Base-by-base conservation (phyloP, 2,113 vertebrate species). In the Fregetta grallaria region DNA sequence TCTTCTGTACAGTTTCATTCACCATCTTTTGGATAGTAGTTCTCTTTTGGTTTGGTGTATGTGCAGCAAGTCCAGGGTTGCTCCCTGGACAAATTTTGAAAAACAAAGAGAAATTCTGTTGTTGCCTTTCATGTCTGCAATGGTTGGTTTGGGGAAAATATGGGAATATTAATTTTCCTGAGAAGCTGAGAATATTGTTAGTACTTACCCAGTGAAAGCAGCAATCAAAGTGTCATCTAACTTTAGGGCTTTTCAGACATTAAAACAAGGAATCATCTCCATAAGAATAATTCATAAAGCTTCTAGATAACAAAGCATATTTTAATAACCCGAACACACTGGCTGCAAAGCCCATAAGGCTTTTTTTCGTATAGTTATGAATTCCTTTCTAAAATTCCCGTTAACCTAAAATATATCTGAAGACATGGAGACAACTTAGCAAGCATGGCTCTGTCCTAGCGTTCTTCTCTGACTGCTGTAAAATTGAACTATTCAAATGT, bases 241-340 rank as follows among this genome's bases (percentile, higher is more conserved):
- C 87, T 94, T 86, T 18, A 62, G 79, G 92, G 77, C 30, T 91
- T 93, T 89, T 80, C 77, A 92, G 74, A 47, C 90, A 72, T 65
- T 87, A 74, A 80, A 88, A 83, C 11, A 10, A 61, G 49, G 91
- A 94, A 83, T 90, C 34, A 44, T 94, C 71, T 94, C 78, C 61
- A 70, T 47, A 44, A 94, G 67, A 90, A 85, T 95, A 86, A 96
- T 92, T 96, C 77, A 91, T 74, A 90, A 79, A 83, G 10, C 36
- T 91, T 86, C 88, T 88, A 85, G 96, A 95, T 92, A 94, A 95
- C 77, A 96, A 96, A 96, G 86, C 70, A 52, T 71, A 61, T 84
- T 96, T 95, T 97, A 97, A 96, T 96, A 97, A 88, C 40, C 65
- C 45, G 70, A 75, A 86, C 68, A 81, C 15, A 49, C 22, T 68